Evolutionary conservation across 2,113 vertebrate species (phyloP), one percentile per base, ranked within the genome.

Genomic region (Phoxinus phoxinus): DNA sequence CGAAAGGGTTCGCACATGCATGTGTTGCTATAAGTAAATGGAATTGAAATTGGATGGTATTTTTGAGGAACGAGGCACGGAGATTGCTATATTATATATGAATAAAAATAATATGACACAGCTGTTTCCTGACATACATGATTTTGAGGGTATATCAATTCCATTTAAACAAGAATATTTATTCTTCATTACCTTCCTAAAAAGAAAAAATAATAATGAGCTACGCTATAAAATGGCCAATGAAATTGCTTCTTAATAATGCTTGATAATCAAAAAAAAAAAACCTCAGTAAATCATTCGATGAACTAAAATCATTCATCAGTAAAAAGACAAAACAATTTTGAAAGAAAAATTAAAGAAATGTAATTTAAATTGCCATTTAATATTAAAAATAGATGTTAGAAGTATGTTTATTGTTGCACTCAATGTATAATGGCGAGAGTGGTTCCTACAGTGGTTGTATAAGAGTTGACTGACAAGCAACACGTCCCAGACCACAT

Each of bases 401-500:
- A 12, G 21, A 73, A 46, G 41, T 12, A 25, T 74, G 41, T 7
- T 27, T 74, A n/a, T 74, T 74, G 13, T 41, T 13, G 69, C 2
- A 1, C 10, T 72, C n/a, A 74, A 0, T 27, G n/a, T 74, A 48
- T 74, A 78, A 78, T 58, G 51, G 19, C 6, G 0, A 35, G 19
- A 10, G 32, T 44, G 56, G 35, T 79, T 37, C 25, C 44, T 25
- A 61, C 23, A 79, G 23, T 23, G 32, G 32, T 35, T 79, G 53
- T 41, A 9, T 79, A 5, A 25, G 32, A 79, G 56, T 25, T 61
- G 23, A 79, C 21, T 79, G 77, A 44, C 77, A 79, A 56, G 37
- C n/a, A 44, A 21, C 35, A 65, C 5, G 37, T 61, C 76, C 76
- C 53, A 59, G 27, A 25, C 76, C 76, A 41, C 78, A 65, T 80